Base-by-base conservation (phyloP, 2,113 vertebrate genomes). In the Chroicocephalus ridibundus region DNA sequence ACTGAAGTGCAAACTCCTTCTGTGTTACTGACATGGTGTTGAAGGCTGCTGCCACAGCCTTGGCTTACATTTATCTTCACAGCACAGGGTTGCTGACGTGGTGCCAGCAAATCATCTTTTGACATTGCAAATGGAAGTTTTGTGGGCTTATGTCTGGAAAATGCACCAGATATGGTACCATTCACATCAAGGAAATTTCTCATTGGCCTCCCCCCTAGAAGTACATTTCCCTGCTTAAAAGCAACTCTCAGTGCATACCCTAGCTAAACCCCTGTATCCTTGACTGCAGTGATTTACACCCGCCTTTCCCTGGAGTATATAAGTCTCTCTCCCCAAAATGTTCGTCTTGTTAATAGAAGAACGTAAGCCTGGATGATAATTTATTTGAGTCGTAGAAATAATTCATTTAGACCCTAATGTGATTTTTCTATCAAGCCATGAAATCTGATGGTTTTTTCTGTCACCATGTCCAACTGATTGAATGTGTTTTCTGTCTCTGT, bases 371-470 rank as follows among this genome's bases (percentile, higher is more conserved):
- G 65, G 93, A 91, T 96, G 95, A 96, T 96, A 97, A 96, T 94
- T 97, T 95, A 95, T 98, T 96, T 97, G 75, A 97, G 94, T 94
- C 65, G 11, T 95, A 93, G 94, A 97, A 97, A 95, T 93, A 83
- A 94, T 95, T 97, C 92, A 97, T 88, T 97, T 86, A 90, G 90
- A 88, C 31, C 40, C 80, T 97, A 96, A 97, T 91, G 69, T 93
- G 97, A 98, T 97, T 98, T 96, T 97, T 96, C 86, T 93, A 97
- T 94, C 89, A 96, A 89, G 77, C 94, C 85, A 96, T 95, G 97
- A 97, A 97, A 98, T 96, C 51, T 89, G 77, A 90, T 96, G 96
- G 97, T 94, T 94, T 89, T 84, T 34, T 55, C 69, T 1, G 2
- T 74, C 84, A 93, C 76, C 95, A 86, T 94, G 91, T 97, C 88